Base-by-base conservation (phyloP, 2,888 invertebrate genomes). In the Autographa gamma region DNA sequence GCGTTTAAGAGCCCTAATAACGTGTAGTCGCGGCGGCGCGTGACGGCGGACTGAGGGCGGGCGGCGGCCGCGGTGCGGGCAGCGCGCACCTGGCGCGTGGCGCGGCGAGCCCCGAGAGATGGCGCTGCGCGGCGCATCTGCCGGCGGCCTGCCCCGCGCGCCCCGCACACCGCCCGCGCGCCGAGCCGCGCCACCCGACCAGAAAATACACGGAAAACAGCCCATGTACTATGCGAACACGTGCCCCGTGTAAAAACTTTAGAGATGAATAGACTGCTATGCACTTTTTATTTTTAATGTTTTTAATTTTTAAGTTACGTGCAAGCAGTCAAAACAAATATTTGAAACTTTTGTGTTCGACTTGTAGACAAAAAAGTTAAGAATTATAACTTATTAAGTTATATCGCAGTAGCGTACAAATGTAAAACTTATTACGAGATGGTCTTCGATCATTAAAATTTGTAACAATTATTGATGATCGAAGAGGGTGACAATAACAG, bases 41-140 rank as follows among this genome's bases (percentile, higher is more conserved):
- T 93, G 94, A 90, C 93, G 92, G 93, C 94, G 93, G 93, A 95
- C 95, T 95, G 96, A 91, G 92, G 93, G 93, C 93, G 93, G 93
- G 93, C 91, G 92, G 92, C 88, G 88, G 93, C 83, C 87, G 93
- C 92, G 94, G 93, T 91, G 92, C 93, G 90, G 92, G 91, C 93
- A 88, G 89, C 90, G 90, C 92, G 93, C 93, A 92, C 93, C 92
- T 92, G 92, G 92, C 92, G 89, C 82, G 83, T 84, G 86, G 84
- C 84, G 87, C 83, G 79, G 65, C 76, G 76, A 81, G 82, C 84
- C 84, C 89, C 95, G 90, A 92, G 91, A 95, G 95, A 95, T 95
- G 95, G 95, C 95, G 95, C 90, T 95, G 94, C 86, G 91, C 91
- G 94, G 91, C 94, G 94, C 95, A 95, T 94, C 95, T 95, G 94